Conservation (phyloP, 2,888 invertebrate species). For the Euplexia lucipara region DNA sequence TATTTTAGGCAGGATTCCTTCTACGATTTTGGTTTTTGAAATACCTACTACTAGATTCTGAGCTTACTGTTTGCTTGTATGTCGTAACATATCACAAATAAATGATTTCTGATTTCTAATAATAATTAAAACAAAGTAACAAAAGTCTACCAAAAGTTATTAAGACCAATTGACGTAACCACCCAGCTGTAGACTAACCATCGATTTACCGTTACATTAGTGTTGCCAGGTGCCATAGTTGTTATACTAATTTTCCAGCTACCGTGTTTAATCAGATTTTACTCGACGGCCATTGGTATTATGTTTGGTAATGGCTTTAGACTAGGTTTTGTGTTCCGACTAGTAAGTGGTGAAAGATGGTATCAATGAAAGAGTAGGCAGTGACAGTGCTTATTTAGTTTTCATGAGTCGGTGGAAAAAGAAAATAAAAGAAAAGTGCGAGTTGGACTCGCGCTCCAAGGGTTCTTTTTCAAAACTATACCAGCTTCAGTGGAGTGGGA, state of each 20-base stretch:
- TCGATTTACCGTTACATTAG: background rate
- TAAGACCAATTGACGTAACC: background rate
- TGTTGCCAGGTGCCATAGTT: constrained; percentile 8
- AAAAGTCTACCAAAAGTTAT: background rate
- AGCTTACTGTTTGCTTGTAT: background rate
- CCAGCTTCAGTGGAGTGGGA: too few relatives aligned
- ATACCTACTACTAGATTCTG: background rate
- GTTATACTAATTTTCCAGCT: background rate
- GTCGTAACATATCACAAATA: too few relatives aligned
- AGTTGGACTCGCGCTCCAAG: too few relatives aligned
- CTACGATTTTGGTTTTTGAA: background rate
- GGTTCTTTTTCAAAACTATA: too few relatives aligned
- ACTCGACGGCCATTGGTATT: constrained; percentile 7
- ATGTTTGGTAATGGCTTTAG: constrained; percentile 1
- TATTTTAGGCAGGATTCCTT: background rate
- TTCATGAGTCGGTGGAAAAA: too few relatives aligned
- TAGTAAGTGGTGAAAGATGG: background rate
- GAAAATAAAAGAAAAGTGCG: too few relatives aligned
- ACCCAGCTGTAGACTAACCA: background rate
- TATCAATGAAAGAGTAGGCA: too few relatives aligned
- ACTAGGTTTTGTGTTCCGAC: constrained; percentile 19
- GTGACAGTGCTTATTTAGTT: too few relatives aligned
- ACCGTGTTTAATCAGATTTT: constrained; percentile 18
- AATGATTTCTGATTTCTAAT: too few relatives aligned
- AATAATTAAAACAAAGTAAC: background rate